phyloP scores from a whole-genome alignment of 2,888 invertebrate species.

The Blastobasis lacticolella region DNA sequence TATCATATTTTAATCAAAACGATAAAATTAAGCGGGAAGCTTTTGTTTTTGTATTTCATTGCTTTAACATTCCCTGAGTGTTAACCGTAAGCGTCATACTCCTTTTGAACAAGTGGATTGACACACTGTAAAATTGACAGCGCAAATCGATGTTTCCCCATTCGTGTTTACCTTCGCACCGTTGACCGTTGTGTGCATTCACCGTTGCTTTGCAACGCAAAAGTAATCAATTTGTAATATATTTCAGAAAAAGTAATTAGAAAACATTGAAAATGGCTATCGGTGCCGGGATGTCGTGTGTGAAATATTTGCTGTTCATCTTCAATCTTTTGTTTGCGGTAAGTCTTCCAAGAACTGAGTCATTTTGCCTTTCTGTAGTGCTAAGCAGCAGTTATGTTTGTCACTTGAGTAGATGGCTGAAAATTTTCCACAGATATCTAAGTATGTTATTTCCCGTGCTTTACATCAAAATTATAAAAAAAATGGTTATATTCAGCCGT shows the following conservation, averaged over 20 bases:
- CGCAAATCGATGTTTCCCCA: slow-evolving; percentile 47
- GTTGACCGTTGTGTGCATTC: background rate
- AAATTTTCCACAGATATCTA: no score
- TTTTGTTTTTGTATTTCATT: slow-evolving; percentile 8
- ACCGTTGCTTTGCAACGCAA: no score
- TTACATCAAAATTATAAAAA: no score
- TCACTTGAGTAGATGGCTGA: no score
- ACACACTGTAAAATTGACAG: slow-evolving; percentile 16
- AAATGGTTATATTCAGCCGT: no score
- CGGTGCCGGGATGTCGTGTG: slow-evolving; percentile 87
- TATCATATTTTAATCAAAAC: slow-evolving; percentile 11
- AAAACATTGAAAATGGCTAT: slow-evolving; percentile 77
- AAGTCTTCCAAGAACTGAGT: slow-evolving; percentile 55
- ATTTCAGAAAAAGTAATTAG: no score
- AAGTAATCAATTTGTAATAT: no score
- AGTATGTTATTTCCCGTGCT: no score
- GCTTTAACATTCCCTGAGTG: no score
- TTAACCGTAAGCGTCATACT: no score
- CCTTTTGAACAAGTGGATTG: slow-evolving; percentile 3
- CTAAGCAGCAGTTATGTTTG: background rate
- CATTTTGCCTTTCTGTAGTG: slow-evolving; percentile 13
- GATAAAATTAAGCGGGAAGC: slow-evolving; percentile 28
- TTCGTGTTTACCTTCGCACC: slow-evolving; percentile 4
- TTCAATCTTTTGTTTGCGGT: slow-evolving; percentile 93
- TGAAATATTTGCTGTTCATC: slow-evolving; percentile 90